A percentile compares a stretch with the other conserved stretches of the same genome.
These are phyloP conservation scores for Nipponia nippon DNA, from an alignment of 2,113 vertebrate species.

Conservation along the genomic window DNA sequence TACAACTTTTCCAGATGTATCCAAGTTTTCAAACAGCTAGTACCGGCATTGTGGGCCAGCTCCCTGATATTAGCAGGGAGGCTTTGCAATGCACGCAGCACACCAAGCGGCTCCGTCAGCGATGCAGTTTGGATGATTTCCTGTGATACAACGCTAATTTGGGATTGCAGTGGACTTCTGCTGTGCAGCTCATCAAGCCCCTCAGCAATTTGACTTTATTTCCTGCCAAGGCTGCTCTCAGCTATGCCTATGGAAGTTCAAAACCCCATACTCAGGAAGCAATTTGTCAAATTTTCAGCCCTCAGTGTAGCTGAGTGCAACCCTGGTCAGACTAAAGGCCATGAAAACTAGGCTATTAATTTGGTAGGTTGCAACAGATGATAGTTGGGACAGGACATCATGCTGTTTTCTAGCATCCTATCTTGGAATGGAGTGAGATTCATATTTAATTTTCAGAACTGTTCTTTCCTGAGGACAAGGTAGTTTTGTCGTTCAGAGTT, in stretches of 20 bases:
- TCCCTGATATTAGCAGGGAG: not conserved
- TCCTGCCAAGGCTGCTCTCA: not conserved
- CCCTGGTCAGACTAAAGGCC: not conserved
- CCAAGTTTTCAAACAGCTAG: not conserved
- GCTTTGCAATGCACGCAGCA: too few species aligned
- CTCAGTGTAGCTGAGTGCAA: not conserved
- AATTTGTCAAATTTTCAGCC: not conserved
- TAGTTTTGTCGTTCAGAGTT: not conserved
- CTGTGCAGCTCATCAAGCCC: not conserved
- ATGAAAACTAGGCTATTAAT: not conserved
- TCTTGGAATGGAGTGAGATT: not conserved
- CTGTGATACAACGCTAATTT: not conserved
- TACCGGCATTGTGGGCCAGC: fast-evolving
- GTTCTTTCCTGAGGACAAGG: not conserved
- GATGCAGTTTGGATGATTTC: not conserved
- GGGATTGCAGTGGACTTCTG: not conserved
- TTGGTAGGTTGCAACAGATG: not conserved
- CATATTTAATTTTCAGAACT: not conserved
- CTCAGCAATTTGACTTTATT: too few species aligned
- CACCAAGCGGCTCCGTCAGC: not conserved
- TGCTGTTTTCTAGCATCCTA: not conserved
- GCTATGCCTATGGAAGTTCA: not conserved
- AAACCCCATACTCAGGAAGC: not conserved
- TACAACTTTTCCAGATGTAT: not conserved
- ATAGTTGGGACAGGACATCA: not conserved